A percentile compares a stretch with the other conserved stretches of the same genome.
Evolutionary conservation across 1,140 invertebrate genomes (phyloP).

Genomic region (Physella acuta): DNA sequence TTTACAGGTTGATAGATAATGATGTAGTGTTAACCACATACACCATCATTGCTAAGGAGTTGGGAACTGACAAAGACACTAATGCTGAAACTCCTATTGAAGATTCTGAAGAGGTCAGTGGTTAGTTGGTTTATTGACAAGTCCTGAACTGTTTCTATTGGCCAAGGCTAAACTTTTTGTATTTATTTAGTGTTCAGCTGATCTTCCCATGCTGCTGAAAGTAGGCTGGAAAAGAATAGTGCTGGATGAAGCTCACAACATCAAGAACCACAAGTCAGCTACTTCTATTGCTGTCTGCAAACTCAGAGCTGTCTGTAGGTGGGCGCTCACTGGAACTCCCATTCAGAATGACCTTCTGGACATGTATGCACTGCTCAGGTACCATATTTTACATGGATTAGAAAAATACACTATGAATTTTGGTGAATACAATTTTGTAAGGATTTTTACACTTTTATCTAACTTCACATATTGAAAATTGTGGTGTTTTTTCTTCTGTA

Average conservation of each 20-base stretch:
- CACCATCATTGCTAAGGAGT: conserved; percentile 60
- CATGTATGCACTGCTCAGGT: conserved; percentile 69
- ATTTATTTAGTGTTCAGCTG: neutral
- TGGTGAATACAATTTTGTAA: neutral
- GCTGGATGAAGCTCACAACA: conserved; percentile 88
- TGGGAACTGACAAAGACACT: conserved; percentile 46
- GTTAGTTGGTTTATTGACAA: no score
- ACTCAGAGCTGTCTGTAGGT: conserved; percentile 64
- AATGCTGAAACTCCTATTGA: conserved; percentile 42
- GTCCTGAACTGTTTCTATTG: no score
- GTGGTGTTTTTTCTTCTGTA: no score
- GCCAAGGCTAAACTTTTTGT: conserved; percentile 7
- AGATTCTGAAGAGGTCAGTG: no score
- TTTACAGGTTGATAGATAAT: conserved; percentile 60
- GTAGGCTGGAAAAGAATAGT: conserved; percentile 83
- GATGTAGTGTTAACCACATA: conserved; percentile 66
- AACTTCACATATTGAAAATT: no score
- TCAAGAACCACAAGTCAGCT: conserved; percentile 83
- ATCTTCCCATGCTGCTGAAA: conserved; percentile 62
- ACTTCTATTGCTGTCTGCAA: conserved; percentile 72
- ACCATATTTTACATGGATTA: neutral
- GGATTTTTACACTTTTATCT: no score
- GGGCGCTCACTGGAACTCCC: conserved; percentile 91
- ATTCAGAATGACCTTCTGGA: conserved; percentile 92
- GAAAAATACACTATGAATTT: neutral